Evolutionary conservation across 2,113 vertebrate genomes (phyloP), one percentile per base, ranked within the genome.

Genomic region (Vimba vimba): DNA sequence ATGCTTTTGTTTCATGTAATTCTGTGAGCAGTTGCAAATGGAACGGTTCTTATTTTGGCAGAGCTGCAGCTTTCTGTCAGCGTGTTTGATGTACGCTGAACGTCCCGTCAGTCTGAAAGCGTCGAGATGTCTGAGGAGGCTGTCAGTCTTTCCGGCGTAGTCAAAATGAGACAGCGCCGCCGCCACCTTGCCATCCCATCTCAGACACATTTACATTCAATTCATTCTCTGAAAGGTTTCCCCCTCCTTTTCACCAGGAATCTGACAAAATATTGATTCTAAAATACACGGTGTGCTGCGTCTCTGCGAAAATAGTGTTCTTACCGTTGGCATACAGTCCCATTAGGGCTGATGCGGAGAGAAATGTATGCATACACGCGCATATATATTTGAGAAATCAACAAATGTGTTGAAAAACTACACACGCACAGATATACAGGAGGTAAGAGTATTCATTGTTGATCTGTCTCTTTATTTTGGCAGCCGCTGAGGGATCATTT

Each of bases 191-290:
- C 27, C 89, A 80, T 86, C 73, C 85, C 88, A 89, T 87, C 88
- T 88, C 87, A 73, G 92, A 92, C 89, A 86, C 89, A 86, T 91
- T 88, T 83, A 87, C 25, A 71, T 84, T 73, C 39, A 90, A 88
- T 90, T 88, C 55, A 66, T 90, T 86, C 55, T 86, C 89, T 39
- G 68, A 74, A 75, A 84, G 43, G 75, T 68, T 12, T 21, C 47
- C 17, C 66, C 23, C 68, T 1, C 45, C 27, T 39, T 79, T 84
- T 85, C 47, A 59, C 52, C 3, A 9, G 47, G 62, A 82, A 85
- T 83, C 93, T 93, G 93, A 93, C 93, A 94, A 91, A 88, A 94
- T 94, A 93, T 95, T 94, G 93, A 93, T 91, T 91, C 91, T 93
- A 89, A 89, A 89, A 91, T 93, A 93, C 93, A 91, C 87, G 86